Percentiles rank a stretch among this genome's conserved stretches.
Conservation (phyloP, 2,797 vertebrate genomes). For the Chrysocyon brachyurus region DNA sequence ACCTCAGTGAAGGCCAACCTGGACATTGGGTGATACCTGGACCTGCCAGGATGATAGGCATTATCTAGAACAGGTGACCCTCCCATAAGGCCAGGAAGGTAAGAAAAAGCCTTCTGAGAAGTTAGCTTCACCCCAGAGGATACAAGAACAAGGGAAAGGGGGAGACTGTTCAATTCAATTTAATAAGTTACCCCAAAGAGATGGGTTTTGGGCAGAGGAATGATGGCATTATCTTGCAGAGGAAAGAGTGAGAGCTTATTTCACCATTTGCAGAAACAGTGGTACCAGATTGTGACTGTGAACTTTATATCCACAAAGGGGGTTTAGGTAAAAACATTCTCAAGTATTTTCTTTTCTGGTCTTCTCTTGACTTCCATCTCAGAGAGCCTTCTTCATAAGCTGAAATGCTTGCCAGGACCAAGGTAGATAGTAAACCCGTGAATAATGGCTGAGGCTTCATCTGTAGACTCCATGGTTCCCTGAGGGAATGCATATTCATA, state of each 20-base stretch:
- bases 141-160: background rate
- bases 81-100: background rate
- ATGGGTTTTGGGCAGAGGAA: background rate
- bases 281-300: background rate
- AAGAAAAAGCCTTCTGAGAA: background rate
- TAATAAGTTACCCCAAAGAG: background rate
- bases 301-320: conserved; percentile 35
- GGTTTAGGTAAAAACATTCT: conserved; percentile 23
- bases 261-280: background rate
- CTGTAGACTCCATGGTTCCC: background rate
- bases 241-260: background rate
- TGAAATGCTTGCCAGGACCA: background rate
- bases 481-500: background rate
- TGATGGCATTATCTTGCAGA: background rate
- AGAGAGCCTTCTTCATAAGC: conserved; percentile 24
- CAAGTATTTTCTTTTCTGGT: conserved; percentile 27
- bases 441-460: conserved; percentile 67
- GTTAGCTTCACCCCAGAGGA: background rate
- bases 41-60: background rate
- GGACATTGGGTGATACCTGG: background rate
- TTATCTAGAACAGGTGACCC: background rate
- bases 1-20: background rate
- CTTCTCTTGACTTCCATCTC: conserved; percentile 39
- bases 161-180: background rate
- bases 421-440: conserved; percentile 55